Evolutionary conservation across 2,888 invertebrate species (phyloP).

Genomic region (Ectemnius cavifrons): DNA sequence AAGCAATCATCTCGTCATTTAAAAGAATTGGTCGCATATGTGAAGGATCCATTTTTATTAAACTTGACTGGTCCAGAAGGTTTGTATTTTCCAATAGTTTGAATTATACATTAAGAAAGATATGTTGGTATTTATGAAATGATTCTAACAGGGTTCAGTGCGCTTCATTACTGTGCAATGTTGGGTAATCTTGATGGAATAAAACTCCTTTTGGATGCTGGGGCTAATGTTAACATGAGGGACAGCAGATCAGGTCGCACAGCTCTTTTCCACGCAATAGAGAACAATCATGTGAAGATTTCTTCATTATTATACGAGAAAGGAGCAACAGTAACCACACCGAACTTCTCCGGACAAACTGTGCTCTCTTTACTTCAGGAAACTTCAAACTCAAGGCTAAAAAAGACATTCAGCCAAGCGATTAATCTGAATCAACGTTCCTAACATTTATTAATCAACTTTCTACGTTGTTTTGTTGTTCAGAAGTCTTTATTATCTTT

Average conservation of each 20-base stretch:
- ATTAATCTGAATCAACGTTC: too few species aligned
- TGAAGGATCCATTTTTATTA: conserved; percentile 43
- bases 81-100: conserved; percentile 20
- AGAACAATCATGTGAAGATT: conserved; percentile 57
- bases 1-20: conserved; percentile 60
- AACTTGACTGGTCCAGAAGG: conserved; percentile 62
- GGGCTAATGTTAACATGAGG: conserved; percentile 65
- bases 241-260: conserved; percentile 72
- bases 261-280: conserved; percentile 71
- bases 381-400: conserved; percentile 56
- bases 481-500: too few species aligned
- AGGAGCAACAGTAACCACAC: conserved; percentile 63
- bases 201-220: conserved; percentile 55
- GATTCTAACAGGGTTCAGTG: conserved; percentile 63
- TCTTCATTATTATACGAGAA: conserved; percentile 57
- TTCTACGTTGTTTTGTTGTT: too few species aligned
- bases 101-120: not conserved
- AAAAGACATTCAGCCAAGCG: conserved; percentile 44
- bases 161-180: conserved; percentile 71
- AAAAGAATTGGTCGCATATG: conserved; percentile 55
- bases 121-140: not conserved
- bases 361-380: conserved; percentile 63
- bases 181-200: conserved; percentile 62
- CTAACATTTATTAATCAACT: too few species aligned
- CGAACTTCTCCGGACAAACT: conserved; percentile 69